These are phyloP conservation scores for Tympanoctomys barrerae DNA, from an alignment of 2,797 vertebrate species.

Conservation along the genomic window DNA sequence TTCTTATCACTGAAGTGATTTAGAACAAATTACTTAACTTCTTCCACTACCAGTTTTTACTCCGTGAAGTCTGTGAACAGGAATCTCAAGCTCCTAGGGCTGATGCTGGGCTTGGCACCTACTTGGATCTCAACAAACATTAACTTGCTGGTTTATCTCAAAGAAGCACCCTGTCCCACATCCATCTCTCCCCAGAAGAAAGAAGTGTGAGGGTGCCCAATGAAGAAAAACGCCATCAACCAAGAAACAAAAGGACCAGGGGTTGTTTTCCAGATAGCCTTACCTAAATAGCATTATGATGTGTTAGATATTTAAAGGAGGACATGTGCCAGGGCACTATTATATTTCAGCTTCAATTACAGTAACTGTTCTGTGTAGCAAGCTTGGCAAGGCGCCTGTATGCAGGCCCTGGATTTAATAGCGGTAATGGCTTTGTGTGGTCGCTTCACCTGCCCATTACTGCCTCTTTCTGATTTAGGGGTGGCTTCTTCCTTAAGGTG, in stretches of 20 bases:
- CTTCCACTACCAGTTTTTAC: background rate
- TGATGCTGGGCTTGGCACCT: background rate
- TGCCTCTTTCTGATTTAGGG: conserved; percentile 73
- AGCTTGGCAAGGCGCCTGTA: conserved; percentile 15
- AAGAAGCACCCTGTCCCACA: background rate
- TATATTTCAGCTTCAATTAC: conserved; percentile 65
- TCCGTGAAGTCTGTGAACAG: background rate
- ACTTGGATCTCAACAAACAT: background rate
- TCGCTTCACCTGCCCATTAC: conserved; percentile 61
- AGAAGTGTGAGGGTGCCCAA: background rate
- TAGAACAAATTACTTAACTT: background rate
- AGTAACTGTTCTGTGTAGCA: background rate
- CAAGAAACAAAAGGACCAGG: conserved; percentile 1
- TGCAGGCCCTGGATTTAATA: conserved; percentile 53
- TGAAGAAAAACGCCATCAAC: background rate
- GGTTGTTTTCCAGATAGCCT: conserved; percentile 18
- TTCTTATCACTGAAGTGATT: background rate
- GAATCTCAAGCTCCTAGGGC: background rate
- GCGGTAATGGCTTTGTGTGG: conserved; percentile 34
- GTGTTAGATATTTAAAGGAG: conserved; percentile 33
- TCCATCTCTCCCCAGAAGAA: background rate
- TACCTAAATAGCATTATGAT: conserved; percentile 42
- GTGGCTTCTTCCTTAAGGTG: background rate
- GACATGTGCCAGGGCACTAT: background rate
- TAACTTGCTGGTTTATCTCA: background rate